Evolutionary conservation across 1,140 invertebrate species (phyloP).

Genomic region (Leucophenga varia): DNA sequence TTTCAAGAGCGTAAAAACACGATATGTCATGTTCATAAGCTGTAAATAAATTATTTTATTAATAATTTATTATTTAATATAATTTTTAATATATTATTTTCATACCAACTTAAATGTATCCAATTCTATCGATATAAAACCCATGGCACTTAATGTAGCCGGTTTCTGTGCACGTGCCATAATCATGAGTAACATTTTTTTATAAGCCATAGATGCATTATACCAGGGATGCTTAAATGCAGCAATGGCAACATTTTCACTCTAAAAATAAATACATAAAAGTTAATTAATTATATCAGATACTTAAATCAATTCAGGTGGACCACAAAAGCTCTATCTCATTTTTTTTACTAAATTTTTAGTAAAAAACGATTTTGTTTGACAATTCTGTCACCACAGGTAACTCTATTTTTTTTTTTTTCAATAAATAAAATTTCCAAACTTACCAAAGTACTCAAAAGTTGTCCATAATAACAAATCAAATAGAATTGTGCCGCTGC

Average conservation of each 20-base stretch:
- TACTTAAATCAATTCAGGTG: background rate
- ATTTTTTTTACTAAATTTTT: too few relatives aligned
- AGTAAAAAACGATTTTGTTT: too few relatives aligned
- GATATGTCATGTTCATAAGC: slow-evolving; percentile 34
- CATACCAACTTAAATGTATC: slow-evolving; percentile 34
- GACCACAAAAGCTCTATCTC: too few relatives aligned
- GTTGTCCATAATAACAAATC: slow-evolving; percentile 31
- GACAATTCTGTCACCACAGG: too few relatives aligned
- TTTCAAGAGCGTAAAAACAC: slow-evolving; percentile 29
- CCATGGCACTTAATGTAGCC: slow-evolving; percentile 23
- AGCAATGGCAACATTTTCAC: slow-evolving; percentile 13
- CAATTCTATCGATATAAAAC: slow-evolving; percentile 28
- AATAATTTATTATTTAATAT: background rate
- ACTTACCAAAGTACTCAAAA: slow-evolving; percentile 19
- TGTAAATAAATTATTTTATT: background rate
- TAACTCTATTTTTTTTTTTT: too few relatives aligned
- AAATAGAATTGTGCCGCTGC: slow-evolving; percentile 23
- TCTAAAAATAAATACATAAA: slow-evolving; percentile 2
- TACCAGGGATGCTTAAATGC: slow-evolving; percentile 29
- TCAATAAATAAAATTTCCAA: background rate
- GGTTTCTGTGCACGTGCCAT: slow-evolving; percentile 25
- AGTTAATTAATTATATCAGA: background rate
- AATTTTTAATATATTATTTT: background rate
- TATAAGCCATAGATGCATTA: slow-evolving; percentile 28
- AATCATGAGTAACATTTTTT: slow-evolving; percentile 27